Base-by-base conservation (phyloP, 2,113 vertebrate species). In the Pelmatolapia mariae region DNA sequence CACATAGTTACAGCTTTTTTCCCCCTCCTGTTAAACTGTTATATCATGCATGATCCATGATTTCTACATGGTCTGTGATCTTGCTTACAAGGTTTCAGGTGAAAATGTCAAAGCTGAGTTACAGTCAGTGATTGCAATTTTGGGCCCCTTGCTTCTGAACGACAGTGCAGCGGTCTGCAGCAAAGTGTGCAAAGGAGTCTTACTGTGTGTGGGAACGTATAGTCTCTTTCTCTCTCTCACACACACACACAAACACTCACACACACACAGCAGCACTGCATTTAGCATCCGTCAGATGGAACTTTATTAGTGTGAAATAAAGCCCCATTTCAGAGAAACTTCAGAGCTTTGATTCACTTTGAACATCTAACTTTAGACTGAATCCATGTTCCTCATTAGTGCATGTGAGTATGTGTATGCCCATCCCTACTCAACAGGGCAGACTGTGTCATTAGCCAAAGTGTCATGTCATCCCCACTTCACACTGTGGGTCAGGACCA, bases 301-400 rank as follows among this genome's bases (percentile, higher is more conserved):
- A 53, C 68, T 63, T 68, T 40, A 53, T 61, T 73, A 31, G 33
- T 18, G 13, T 83, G 66, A 86, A 81, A 85, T 52, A 83, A 87
- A 86, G 18, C 52, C 45, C 7, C 13, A 19, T 88, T 86, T 81
- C 29, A 66, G 54, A 13, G 50, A 87, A 83, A 78, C 53, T 73
- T 81, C n/a, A 7, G n/a, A 29, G 16, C 63, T 82, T 81, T 87
- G 56, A 89, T 80, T 11, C 33, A 36, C 19, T 82, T 36, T 79
- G 47, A 24, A 52, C 6, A 2, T 54, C 86, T 24, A 66, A 66
- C 54, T 61, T 89, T 61, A 50, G 50, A 83, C 78, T n/a, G 61
- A 86, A 87, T 81, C 87, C 45, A 33, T 91, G 90, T 91, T 81
- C 86, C 87, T 93, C 86, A 91, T 93, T 94, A 93, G 86, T 71